A percentile compares a stretch with the other conserved stretches of the same genome.
Conservation (phyloP, 1,140 invertebrate species). For the Anagrus nilaparvatae region DNA sequence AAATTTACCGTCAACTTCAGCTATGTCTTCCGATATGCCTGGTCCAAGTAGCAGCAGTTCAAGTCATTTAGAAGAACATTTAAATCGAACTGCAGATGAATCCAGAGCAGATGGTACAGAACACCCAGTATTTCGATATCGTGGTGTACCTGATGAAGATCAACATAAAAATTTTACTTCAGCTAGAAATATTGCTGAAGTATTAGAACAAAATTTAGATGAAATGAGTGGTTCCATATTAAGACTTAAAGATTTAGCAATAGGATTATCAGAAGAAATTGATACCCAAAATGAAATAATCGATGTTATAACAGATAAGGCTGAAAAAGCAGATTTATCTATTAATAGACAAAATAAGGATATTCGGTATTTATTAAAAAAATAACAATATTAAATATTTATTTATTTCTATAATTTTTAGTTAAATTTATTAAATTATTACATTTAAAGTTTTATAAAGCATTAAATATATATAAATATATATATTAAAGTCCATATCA, state of each 20-base stretch:
- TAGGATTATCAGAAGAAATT: slow-evolving; percentile 72
- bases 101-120: slow-evolving; percentile 11
- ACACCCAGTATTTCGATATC: slow-evolving; percentile 25
- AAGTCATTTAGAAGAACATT: slow-evolving; percentile 7
- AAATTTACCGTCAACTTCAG: slow-evolving; percentile 25
- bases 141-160: slow-evolving; percentile 19
- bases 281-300: slow-evolving; percentile 77
- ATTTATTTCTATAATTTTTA: too few species aligned
- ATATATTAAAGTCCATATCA: too few species aligned
- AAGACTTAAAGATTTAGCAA: slow-evolving; percentile 69
- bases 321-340: slow-evolving; percentile 68
- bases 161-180: slow-evolving; percentile 11
- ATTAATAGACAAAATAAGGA: slow-evolving; percentile 78
- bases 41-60: slow-evolving; percentile 3
- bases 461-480: too few species aligned
- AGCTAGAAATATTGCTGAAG: slow-evolving; percentile 46
- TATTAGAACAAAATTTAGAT: slow-evolving; percentile 67
- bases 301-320: slow-evolving; percentile 71
- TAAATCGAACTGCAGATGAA: slow-evolving; percentile 10
- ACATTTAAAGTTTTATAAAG: not conserved
- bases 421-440: not conserved
- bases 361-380: slow-evolving; percentile 51
- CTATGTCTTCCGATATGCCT: slow-evolving; percentile 15
- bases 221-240: slow-evolving; percentile 73
- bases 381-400: slow-evolving; percentile 28